Evolutionary conservation across 1,140 invertebrate species (phyloP).

Genomic region (Melanaphis sacchari): DNA sequence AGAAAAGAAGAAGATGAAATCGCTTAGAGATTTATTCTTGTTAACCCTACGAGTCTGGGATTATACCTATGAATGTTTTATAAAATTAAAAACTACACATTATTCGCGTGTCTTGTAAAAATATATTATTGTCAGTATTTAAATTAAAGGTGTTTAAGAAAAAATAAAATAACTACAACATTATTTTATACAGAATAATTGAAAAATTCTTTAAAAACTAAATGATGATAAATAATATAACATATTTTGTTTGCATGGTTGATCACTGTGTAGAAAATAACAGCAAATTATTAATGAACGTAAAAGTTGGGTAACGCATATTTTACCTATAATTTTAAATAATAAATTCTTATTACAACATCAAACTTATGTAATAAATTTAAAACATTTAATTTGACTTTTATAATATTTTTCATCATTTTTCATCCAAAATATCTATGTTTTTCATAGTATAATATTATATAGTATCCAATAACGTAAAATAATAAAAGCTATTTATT

Average conservation of each 20-base stretch:
- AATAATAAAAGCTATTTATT: neutral
- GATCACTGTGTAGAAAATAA: neutral
- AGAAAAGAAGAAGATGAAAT: neutral
- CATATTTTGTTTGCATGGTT: neutral
- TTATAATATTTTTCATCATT: neutral
- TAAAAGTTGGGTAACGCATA: neutral
- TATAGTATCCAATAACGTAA: neutral
- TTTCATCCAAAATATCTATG: neutral
- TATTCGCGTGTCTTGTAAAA: neutral
- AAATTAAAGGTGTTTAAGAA: neutral
- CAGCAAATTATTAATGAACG: neutral
- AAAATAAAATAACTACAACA: neutral
- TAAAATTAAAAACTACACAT: neutral
- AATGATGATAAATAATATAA: neutral
- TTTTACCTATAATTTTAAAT: neutral
- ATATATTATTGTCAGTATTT: neutral
- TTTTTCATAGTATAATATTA: neutral
- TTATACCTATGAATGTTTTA: neutral
- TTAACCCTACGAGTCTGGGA: neutral
- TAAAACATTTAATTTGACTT: neutral
- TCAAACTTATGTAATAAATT: slow-evolving; percentile 30
- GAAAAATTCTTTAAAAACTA: neutral
- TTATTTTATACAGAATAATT: neutral
- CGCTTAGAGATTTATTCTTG: neutral
- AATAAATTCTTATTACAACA: neutral